Percentiles rank a stretch among this genome's conserved stretches.
These are phyloP conservation scores for Colistium nudipinnis DNA, from an alignment of 2,113 vertebrate species.

Conservation along the genomic window DNA sequence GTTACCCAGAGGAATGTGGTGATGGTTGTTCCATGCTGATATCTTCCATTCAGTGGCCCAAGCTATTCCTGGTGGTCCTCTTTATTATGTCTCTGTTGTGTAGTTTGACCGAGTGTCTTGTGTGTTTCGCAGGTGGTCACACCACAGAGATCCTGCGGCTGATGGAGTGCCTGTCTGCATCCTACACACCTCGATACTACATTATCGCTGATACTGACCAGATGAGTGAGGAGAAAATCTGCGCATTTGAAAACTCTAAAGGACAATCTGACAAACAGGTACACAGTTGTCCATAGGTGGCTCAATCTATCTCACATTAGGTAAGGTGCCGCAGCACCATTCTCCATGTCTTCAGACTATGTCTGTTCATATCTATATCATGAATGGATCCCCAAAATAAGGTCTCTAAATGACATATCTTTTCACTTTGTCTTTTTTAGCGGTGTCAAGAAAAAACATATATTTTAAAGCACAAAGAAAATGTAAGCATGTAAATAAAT, in stretches of 20 bases:
- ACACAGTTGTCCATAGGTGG: constrained; percentile 26
- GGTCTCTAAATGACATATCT: no score
- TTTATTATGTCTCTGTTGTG: neutral
- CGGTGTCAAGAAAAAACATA: no score
- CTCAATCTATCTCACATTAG: neutral
- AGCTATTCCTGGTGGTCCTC: no score
- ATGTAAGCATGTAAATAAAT: no score
- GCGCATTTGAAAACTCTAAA: constrained; percentile 82
- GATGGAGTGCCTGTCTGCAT: constrained; percentile 82
- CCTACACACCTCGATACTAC: constrained; percentile 89
- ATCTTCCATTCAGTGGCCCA: neutral
- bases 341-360: neutral
- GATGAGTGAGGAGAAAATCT: constrained; percentile 93
- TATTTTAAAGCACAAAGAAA: no score
- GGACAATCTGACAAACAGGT: constrained; percentile 76
- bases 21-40: no score
- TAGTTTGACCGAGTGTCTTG: neutral
- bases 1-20: no score
- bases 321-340: neutral
- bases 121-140: constrained; percentile 86
- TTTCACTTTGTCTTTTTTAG: no score
- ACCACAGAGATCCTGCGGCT: constrained; percentile 94
- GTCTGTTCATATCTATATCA: neutral
- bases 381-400: neutral
- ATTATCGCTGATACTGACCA: constrained; percentile 90